Base-by-base conservation (phyloP, 2,113 vertebrate species). In the Cebidichthys violaceus region DNA sequence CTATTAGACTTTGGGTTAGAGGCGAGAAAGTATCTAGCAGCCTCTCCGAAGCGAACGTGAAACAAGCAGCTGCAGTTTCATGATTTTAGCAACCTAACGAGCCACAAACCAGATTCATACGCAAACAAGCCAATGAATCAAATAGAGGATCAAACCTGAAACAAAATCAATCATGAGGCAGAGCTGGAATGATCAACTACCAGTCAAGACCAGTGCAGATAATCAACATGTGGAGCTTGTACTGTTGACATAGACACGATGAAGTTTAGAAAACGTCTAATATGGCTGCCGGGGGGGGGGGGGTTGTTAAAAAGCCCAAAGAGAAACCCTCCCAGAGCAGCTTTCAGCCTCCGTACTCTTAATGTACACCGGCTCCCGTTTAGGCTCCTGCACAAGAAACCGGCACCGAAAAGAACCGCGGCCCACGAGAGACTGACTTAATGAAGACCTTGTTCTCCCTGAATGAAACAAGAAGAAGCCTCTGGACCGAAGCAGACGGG, bases 291-390 rank as follows among this genome's bases (percentile, higher is more conserved):
- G 55, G 31, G 14, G 37, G 4, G 37, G 7, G 10, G 18, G 18
- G 11, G 60, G 31, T 47, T 31, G 59, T 33, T 22, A 45, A 20
- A 45, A 20, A 39, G n/a, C 47, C 47, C 1, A 59, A 78, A 45
- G 20, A 54, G n/a, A 77, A 64, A 60, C 22, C 29, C 6, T 41
- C 39, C 29, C n/a, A 17, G n/a, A 62, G 70, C 29, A 35, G 61
- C 77, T 74, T 22, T 57, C 50, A 43, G 57, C 33, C 74, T 69
- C 55, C 24, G 13, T 35, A 55, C 62, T 20, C 52, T 6, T 15
- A 54, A 60, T 2, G 6, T 55, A 20, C 45, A 57, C 65, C 45
- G 52, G 75, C 20, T 66, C 52, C 18, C 68, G 22, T 62, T 75
- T 29, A 52, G n/a, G n/a, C n/a, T n/a, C n/a, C n/a, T n/a, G n/a